These are phyloP conservation scores for Ylistrum balloti DNA, from an alignment of 1,140 invertebrate species.

Conservation along the genomic window DNA sequence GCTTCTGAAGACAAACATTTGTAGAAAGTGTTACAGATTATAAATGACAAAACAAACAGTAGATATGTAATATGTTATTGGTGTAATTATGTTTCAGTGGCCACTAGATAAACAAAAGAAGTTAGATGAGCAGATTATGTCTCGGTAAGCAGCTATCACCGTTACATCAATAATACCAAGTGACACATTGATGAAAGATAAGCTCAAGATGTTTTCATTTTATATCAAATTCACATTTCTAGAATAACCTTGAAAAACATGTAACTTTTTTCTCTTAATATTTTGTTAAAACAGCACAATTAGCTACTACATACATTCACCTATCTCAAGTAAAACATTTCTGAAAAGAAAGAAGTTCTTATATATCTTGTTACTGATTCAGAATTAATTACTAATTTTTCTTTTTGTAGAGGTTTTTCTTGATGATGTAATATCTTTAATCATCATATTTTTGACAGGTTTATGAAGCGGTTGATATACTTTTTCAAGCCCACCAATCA, in stretches of 20 bases:
- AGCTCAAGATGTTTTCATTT: too few species aligned
- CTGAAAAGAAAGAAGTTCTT: neutral
- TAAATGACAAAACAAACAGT: too few species aligned
- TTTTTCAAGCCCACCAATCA: conserved; percentile 94
- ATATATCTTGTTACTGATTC: too few species aligned
- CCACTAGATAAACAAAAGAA: conserved; percentile 84
- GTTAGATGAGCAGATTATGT: conserved; percentile 87
- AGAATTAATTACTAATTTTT: too few species aligned
- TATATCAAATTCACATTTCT: neutral
- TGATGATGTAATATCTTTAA: too few species aligned
- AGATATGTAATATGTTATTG: neutral
- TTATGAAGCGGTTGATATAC: conserved; percentile 91
- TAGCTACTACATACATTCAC: neutral
- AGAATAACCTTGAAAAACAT: too few species aligned
- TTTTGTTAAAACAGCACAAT: too few species aligned
- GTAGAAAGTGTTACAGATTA: too few species aligned
- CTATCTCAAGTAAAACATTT: neutral
- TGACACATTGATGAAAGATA: too few species aligned
- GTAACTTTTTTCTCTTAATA: too few species aligned
- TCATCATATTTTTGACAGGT: conserved; percentile 82
- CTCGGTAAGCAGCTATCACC: conserved; percentile 66
- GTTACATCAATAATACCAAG: neutral
- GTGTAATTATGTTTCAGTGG: conserved; percentile 80
- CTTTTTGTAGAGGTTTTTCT: too few species aligned
- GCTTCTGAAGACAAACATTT: too few species aligned